Percentiles rank a stretch among this genome's conserved stretches.
Conservation (phyloP, 2,888 invertebrate species). For the Myathropa florea region DNA sequence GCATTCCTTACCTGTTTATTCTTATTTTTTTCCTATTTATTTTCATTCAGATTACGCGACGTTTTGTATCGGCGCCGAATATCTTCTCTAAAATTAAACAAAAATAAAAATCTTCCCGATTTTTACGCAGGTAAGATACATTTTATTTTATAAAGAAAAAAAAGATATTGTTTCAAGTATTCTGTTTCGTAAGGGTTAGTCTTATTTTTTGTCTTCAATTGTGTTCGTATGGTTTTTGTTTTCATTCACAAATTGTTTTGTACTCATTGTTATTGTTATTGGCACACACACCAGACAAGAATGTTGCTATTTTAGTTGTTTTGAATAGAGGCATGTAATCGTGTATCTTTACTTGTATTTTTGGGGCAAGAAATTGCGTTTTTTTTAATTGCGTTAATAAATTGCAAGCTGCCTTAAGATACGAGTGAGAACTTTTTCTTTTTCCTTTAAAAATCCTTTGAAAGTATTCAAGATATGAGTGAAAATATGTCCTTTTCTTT, state of each 20-base stretch:
- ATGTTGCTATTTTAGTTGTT: conserved; percentile 33
- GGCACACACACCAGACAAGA: conserved; percentile 73
- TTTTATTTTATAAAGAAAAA: conserved; percentile 1
- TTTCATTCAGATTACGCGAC: conserved; percentile 81
- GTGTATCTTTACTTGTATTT: background rate
- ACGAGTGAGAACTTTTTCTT: no score
- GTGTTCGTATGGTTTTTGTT: conserved; percentile 1
- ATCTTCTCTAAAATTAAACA: conserved; percentile 80
- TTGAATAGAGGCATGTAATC: background rate
- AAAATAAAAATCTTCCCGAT: conserved; percentile 71
- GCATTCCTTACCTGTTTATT: conserved; percentile 72
- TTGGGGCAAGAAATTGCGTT: background rate
- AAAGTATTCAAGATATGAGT: no score
- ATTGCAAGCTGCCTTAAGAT: no score
- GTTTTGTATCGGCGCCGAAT: conserved; percentile 81
- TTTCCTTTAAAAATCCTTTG: no score
- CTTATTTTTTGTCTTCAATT: background rate
- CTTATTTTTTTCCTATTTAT: conserved; percentile 79
- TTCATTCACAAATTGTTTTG: conserved; percentile 45
- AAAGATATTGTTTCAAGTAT: conserved; percentile 22
- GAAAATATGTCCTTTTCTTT: no score
- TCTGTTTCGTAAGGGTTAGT: conserved; percentile 12
- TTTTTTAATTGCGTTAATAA: background rate
- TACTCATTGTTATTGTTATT: conserved; percentile 71
- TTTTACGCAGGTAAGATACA: conserved; percentile 72